Conservation (phyloP, 2,113 vertebrate species). For the Prinia subflava region DNA sequence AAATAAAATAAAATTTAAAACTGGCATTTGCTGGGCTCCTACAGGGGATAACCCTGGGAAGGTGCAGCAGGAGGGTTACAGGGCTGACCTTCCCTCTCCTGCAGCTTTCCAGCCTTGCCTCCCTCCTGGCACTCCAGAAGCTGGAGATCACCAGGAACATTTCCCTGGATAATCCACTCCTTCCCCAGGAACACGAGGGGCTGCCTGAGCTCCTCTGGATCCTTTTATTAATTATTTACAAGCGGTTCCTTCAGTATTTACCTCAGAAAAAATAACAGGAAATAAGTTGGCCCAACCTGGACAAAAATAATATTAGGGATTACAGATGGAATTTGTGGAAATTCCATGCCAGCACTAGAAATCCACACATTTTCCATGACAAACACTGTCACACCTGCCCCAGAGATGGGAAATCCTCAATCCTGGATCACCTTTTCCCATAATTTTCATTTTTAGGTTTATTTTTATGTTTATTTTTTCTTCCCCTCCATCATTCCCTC, state of each 20-base stretch:
- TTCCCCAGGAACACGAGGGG: neutral
- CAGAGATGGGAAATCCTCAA: neutral
- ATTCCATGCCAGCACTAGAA: neutral
- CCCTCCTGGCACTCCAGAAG: neutral
- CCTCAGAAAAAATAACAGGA: neutral
- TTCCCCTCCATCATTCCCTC: neutral
- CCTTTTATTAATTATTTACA: neutral
- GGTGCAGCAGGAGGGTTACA: neutral
- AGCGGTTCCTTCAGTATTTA: neutral
- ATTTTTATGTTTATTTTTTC: neutral
- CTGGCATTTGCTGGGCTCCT: neutral
- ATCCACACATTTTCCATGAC: neutral
- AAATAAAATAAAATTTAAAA: neutral
- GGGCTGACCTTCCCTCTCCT: no score
- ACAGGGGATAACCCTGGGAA: neutral
- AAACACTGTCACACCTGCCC: neutral
- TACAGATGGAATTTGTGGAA: neutral
- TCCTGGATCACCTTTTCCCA: neutral
- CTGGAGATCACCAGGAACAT: neutral
- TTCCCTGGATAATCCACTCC: neutral
- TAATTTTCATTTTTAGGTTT: fast-evolving
- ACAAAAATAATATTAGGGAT: fast-evolving
- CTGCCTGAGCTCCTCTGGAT: neutral
- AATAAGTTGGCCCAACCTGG: neutral
- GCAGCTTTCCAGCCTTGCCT: neutral